Conservation (phyloP, 1,140 invertebrate genomes). For the Condylostylus longicornis region DNA sequence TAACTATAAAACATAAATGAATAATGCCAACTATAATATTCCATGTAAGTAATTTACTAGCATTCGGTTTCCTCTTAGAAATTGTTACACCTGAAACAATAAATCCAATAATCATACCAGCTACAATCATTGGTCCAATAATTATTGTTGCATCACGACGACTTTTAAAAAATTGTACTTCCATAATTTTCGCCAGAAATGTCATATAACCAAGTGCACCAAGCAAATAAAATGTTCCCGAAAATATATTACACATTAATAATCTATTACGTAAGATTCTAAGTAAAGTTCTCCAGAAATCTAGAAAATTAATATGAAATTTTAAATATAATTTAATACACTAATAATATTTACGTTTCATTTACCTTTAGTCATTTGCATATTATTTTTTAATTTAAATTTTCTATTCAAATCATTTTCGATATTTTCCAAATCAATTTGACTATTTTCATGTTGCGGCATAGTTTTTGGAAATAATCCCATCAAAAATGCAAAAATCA, state of each 20-base stretch:
- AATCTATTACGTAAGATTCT: conserved; percentile 43
- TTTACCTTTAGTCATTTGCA: no score
- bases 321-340: no score
- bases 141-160: conserved; percentile 45
- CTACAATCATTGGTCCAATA: conserved; percentile 40
- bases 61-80: conserved; percentile 43
- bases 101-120: conserved; percentile 46
- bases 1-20: conserved; percentile 36
- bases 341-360: no score
- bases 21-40: conserved; percentile 45
- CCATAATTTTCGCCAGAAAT: conserved; percentile 54
- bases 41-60: conserved; percentile 44
- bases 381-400: no score
- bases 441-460: conserved; percentile 19
- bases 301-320: no score
- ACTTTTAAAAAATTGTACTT: conserved; percentile 49
- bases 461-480: conserved; percentile 43
- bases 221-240: conserved; percentile 44
- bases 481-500: conserved; percentile 41
- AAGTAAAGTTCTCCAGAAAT: conserved; percentile 41
- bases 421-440: not conserved
- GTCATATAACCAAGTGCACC: conserved; percentile 52
- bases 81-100: conserved; percentile 45
- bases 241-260: conserved; percentile 40
- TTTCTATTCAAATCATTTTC: conserved; percentile 3